phyloP scores from a whole-genome alignment of 2,888 invertebrate genomes.

The Aelia acuminata region DNA sequence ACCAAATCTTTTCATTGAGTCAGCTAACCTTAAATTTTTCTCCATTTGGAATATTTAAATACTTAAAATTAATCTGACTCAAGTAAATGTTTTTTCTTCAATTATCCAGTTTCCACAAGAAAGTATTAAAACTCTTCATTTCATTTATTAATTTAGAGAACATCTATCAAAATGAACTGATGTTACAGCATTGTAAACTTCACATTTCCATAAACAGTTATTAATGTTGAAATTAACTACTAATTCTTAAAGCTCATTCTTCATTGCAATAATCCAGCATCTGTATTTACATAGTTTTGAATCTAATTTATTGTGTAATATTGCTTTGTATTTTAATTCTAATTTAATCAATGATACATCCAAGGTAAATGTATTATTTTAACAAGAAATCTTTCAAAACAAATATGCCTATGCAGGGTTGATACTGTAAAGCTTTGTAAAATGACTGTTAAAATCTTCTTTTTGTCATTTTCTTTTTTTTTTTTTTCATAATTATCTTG shows the following conservation, averaged over 20 bases:
- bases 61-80: neutral
- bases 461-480: conserved; percentile 3
- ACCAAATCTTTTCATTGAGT: neutral
- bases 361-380: conserved; percentile 32
- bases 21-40: neutral
- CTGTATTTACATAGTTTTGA: neutral
- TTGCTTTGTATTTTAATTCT: neutral
- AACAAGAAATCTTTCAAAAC: conserved; percentile 18
- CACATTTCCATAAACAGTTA: neutral
- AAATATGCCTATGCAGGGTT: conserved; percentile 25
- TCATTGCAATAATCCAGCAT: conserved; percentile 8
- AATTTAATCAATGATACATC: neutral
- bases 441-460: conserved; percentile 5
- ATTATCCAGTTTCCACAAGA: too few species aligned
- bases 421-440: conserved; percentile 1
- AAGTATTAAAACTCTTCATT: too few species aligned
- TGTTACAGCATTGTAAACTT: conserved; percentile 31
- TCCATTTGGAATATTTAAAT: neutral
- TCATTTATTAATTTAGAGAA: too few species aligned
- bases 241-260: conserved; percentile 1
- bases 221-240: neutral
- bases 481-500: neutral
- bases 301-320: neutral
- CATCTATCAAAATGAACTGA: neutral
- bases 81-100: neutral